phyloP scores from a whole-genome alignment of 2,888 invertebrate species.

The Mimachlamys varia region DNA sequence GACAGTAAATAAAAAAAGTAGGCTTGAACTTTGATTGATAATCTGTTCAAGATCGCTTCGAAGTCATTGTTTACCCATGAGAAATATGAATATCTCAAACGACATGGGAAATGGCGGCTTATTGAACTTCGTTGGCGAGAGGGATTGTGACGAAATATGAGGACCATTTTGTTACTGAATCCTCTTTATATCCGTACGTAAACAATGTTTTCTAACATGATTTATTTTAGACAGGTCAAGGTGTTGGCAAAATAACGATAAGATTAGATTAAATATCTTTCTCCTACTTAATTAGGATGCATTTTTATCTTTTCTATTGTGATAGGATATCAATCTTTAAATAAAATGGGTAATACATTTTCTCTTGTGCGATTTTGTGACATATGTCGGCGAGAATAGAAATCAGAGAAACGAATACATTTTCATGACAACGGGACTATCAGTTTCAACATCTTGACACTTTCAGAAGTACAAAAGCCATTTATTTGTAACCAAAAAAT shows the following conservation, averaged over 20 bases:
- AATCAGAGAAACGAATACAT: neutral
- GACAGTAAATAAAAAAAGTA: too few relatives aligned
- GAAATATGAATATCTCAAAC: too few relatives aligned
- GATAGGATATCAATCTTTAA: neutral
- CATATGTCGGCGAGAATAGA: neutral
- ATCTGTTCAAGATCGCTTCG: too few relatives aligned
- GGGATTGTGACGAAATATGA: neutral
- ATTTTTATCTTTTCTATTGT: neutral
- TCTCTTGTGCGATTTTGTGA: neutral
- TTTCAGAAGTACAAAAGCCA: neutral
- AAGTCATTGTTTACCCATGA: too few relatives aligned
- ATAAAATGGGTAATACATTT: neutral
- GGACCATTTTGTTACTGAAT: neutral
- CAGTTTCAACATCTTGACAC: neutral
- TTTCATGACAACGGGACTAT: neutral
- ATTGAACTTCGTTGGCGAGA: too few relatives aligned
- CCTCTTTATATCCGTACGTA: neutral
- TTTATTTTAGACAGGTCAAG: too few relatives aligned
- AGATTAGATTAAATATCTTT: neutral
- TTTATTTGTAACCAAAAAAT: neutral
- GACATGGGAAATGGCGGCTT: too few relatives aligned
- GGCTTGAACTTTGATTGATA: too few relatives aligned
- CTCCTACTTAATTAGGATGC: neutral
- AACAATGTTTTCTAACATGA: neutral
- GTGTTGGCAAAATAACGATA: too few relatives aligned